Base-by-base conservation (phyloP, 2,888 invertebrate species). In the Sepiola atlantica region DNA sequence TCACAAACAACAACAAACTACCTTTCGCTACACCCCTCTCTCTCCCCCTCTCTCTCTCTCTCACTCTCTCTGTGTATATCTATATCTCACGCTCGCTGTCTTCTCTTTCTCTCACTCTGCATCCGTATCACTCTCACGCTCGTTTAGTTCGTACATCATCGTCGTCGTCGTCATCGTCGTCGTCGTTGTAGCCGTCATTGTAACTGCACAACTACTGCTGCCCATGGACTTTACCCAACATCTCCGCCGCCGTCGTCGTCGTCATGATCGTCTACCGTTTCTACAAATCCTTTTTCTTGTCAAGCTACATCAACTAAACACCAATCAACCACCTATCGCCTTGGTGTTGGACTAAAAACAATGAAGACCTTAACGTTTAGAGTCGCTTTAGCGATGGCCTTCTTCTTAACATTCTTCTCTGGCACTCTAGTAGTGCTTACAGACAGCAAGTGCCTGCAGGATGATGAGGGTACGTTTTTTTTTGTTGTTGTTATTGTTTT, bases 141-240 rank as follows among this genome's bases (percentile, higher is more conserved):
- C 77, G 77, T 77, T 77, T 32, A 45, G 45, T 45, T 45, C 45
- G 45, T 45, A 45, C n/a, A 32, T 77, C 77, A n/a, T 77, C 77
- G 77, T 77, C n/a, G n/a, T 77, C 61, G 61, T 61, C 61, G 61
- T 61, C 77, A 14, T 16, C 77, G 16, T 45, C 45, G 45, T 77
- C 61, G 61, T 61, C 61, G 61, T 61, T n/a, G n/a, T 16, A n/a
- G 16, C 8, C 45, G 45, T 77, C 77, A 77, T 77, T 32, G 77
- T 32, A 45, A n/a, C 77, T n/a, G 18, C 77, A 77, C 77, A 77
- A 77, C 77, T 77, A n/a, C 77, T 32, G 77, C 77, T 77, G 77
- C 77, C 77, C n/a, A 77, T 77, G 77, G 77, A 77, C 77, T 77
- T 77, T 77, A 77, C 77, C 77, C 77, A 77, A n/a, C 77, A 77